Percentiles rank a stretch among this genome's conserved stretches.
Conservation (phyloP, 2,113 vertebrate genomes). For the Grallaria varia region DNA sequence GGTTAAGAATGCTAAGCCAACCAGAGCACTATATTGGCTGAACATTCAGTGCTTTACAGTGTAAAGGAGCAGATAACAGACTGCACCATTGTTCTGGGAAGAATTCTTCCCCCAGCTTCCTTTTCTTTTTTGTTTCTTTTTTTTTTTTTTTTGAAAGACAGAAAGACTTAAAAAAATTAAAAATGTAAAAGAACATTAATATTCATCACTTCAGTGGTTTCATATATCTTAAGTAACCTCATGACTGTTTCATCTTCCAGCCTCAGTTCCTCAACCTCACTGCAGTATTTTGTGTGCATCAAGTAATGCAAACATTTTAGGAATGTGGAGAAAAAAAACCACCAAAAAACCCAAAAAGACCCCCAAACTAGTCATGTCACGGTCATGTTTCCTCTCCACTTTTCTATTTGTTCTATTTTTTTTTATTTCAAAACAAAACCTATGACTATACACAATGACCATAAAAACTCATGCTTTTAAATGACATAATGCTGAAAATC, state of each 20-base stretch:
- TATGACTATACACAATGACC: background rate
- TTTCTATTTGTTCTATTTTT: background rate
- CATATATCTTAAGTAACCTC: constrained; percentile 15
- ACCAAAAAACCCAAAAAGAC: background rate
- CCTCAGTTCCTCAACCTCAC: background rate
- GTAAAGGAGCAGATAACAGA: constrained; percentile 51
- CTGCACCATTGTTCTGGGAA: constrained; percentile 16
- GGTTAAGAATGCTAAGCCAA: constrained; percentile 46
- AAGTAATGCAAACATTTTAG: background rate
- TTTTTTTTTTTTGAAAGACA: background rate
- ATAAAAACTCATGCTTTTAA: background rate
- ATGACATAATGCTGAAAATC: background rate
- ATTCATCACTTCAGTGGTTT: constrained; percentile 41
- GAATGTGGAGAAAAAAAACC: background rate
- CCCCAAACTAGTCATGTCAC: background rate
- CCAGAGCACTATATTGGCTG: constrained; percentile 21
- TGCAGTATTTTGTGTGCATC: background rate
- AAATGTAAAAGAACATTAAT: constrained; percentile 55
- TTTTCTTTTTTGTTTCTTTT: background rate
- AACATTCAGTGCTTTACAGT: constrained; percentile 32
- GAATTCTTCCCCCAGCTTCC: constrained; percentile 44
- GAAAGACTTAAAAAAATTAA: constrained; percentile 51
- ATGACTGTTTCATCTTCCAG: constrained; percentile 20
- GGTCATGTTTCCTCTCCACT: background rate
- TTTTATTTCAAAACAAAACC: background rate